Evolutionary conservation across 2,888 invertebrate species (phyloP).

Genomic region (Brachynemurus nebulosus): DNA sequence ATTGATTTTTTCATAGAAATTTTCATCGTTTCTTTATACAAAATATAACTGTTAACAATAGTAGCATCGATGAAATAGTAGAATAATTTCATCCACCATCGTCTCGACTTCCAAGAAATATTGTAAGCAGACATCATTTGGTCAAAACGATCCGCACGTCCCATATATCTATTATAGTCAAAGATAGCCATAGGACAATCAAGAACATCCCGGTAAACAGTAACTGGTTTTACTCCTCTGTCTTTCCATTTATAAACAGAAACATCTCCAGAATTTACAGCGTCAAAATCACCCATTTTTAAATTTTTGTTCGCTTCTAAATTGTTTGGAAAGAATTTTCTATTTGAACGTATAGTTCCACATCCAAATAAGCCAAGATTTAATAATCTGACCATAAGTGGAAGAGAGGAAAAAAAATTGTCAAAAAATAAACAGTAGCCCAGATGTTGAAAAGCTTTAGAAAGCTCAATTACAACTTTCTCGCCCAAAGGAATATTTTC

Average conservation of each 20-base stretch:
- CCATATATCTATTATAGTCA: slow-evolving; percentile 23
- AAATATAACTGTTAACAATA: slow-evolving; percentile 20
- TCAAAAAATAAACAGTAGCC: slow-evolving; percentile 22
- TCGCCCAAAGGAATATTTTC: slow-evolving; percentile 16
- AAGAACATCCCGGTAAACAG: slow-evolving; percentile 19
- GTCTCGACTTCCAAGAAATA: slow-evolving; percentile 20
- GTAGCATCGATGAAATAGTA: slow-evolving; percentile 22
- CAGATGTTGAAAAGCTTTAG: slow-evolving; percentile 16
- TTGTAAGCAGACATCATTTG: slow-evolving; percentile 20
- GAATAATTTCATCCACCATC: slow-evolving; percentile 23
- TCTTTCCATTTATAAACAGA: slow-evolving; percentile 23
- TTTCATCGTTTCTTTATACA: slow-evolving; percentile 13
- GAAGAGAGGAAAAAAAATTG: slow-evolving; percentile 21
- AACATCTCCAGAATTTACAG: slow-evolving; percentile 16
- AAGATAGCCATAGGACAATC: slow-evolving; percentile 20
- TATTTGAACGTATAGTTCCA: slow-evolving; percentile 21
- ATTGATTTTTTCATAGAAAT: slow-evolving; percentile 9
- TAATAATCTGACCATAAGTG: slow-evolving; percentile 18
- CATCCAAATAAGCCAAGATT: slow-evolving; percentile 20
- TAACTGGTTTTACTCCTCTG: slow-evolving; percentile 20
- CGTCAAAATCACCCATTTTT: slow-evolving; percentile 18
- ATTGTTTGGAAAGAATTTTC: slow-evolving; percentile 21
- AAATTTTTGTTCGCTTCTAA: slow-evolving; percentile 20
- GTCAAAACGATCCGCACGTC: slow-evolving; percentile 23
- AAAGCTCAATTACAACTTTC: slow-evolving; percentile 20